Base-by-base conservation (phyloP, 2,888 invertebrate genomes). In the Heteromurus nitidus region DNA sequence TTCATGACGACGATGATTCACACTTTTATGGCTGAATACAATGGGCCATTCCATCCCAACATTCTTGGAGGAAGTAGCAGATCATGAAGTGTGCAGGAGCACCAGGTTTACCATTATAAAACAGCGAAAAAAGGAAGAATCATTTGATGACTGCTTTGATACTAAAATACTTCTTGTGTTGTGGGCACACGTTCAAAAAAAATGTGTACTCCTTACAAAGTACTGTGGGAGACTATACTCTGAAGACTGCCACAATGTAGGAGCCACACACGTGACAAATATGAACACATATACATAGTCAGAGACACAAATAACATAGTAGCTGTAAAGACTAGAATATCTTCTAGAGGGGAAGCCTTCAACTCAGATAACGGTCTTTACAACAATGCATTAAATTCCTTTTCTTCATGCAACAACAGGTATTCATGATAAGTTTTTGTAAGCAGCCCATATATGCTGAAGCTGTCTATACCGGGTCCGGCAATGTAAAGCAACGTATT, bases 381-480 rank as follows among this genome's bases (percentile, higher is more conserved):
- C 50, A 50, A n/a, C 7, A 53, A 18, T 53, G 53, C 53, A 53
- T 53, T 18, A 22, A 20, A 2, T n/a, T 9, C 18, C 2, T 53
- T 53, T 13, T 53, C 53, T 53, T 53, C 2, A 11, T n/a, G 18
- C n/a, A n/a, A n/a, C n/a, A n/a, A n/a, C n/a, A n/a, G n/a, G n/a
- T n/a, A n/a, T n/a, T n/a, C n/a, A n/a, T n/a, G n/a, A n/a, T n/a
- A n/a, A n/a, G n/a, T n/a, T n/a, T n/a, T n/a, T n/a, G n/a, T n/a
- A n/a, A n/a, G n/a, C n/a, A n/a, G n/a, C n/a, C n/a, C n/a, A n/a
- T n/a, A n/a, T 53, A 13, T 50, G n/a, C 13, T 18, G 50, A 11
- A 9, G 20, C 11, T 28, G 53, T 68, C 68, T 68, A n/a, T n/a
- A 68, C 69, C 69, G 69, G 69, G 53, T 69, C 69, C 69, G 69